Conservation (phyloP, 2,113 vertebrate species). For the Oncorhynchus kisutch region DNA sequence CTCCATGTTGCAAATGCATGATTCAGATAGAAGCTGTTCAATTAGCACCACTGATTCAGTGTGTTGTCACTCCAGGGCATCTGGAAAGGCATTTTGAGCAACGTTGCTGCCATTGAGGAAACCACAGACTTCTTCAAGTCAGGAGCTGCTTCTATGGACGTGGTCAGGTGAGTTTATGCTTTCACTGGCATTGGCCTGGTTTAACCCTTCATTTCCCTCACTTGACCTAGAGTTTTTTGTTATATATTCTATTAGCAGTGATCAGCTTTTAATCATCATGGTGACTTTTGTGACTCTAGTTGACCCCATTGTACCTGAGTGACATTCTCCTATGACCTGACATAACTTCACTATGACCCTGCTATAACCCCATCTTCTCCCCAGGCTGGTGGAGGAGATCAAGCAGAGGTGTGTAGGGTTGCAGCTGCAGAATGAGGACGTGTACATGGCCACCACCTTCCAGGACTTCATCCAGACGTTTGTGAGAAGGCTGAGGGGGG, state of each 20-base stretch:
- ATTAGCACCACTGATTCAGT: not conserved
- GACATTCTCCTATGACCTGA: not conserved
- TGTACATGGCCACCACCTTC: conserved; percentile 87
- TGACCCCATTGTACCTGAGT: not conserved
- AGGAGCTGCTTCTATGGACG: conserved; percentile 86
- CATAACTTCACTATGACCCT: not conserved
- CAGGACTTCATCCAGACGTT: conserved; percentile 84
- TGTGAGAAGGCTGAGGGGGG: conserved; percentile 80
- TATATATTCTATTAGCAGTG: not conserved
- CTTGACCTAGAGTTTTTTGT: not conserved
- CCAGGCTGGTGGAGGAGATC: conserved; percentile 84
- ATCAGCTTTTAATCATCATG: not conserved
- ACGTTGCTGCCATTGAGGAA: conserved; percentile 71
- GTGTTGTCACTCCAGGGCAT: conserved; percentile 62
- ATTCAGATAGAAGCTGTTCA: not conserved
- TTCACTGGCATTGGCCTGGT: not conserved
- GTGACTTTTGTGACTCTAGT: not conserved
- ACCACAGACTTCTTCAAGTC: conserved; percentile 89
- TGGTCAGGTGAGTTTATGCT: conserved; percentile 76
- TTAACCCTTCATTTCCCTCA: not conserved
- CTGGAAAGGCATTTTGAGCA: conserved; percentile 83
- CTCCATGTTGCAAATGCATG: not conserved
- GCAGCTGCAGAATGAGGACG: conserved; percentile 82
- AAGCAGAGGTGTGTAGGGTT: conserved; percentile 71
- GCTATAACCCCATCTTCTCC: not conserved